Evolutionary conservation across 2,113 vertebrate genomes (phyloP).

Genomic region (rabbit (Oryctolagus cuniculus)): mOryCun1.1 NC_091433.1:158484001-158484500

Average conservation of each 20-base stretch:
- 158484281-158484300: not conserved
- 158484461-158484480: not conserved
- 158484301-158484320: not conserved
- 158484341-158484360: not conserved
- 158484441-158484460: not conserved
- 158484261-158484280: not conserved
- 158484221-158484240: not conserved
- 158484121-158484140: too few relatives aligned
- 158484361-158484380: not conserved
- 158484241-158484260: not conserved
- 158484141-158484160: not conserved
- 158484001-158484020: too few relatives aligned
- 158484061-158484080: too few relatives aligned
- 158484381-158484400: not conserved
- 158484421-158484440: not conserved
- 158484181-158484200: not conserved
- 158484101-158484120: too few relatives aligned
- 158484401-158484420: not conserved
- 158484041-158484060: too few relatives aligned
- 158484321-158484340: not conserved
- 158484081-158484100: too few relatives aligned
- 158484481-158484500: not conserved
- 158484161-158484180: not conserved
- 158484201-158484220: not conserved
- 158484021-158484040: too few relatives aligned